Evolutionary conservation across 2,888 invertebrate species (phyloP).

Genomic region (Coremacera marginata): DNA sequence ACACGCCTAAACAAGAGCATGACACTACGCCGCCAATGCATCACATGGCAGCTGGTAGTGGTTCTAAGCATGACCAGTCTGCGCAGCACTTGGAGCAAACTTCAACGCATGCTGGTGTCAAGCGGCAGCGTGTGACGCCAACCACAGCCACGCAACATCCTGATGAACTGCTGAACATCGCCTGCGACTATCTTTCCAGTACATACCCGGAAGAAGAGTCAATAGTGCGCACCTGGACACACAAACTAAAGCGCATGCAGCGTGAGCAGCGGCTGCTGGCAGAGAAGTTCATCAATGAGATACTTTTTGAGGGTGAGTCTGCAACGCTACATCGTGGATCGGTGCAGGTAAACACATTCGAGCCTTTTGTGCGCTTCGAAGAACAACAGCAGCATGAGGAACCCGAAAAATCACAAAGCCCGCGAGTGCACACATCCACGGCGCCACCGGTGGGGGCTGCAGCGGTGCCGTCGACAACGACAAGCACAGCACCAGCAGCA

Average conservation of each 20-base stretch:
- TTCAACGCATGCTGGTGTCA: constrained; percentile 1
- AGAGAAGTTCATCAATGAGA: constrained; percentile 66
- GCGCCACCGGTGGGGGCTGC: constrained; percentile 31
- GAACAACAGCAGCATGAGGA: constrained; percentile 53
- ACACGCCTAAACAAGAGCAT: constrained; percentile 52
- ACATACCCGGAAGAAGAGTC: constrained; percentile 65
- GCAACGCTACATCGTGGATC: constrained; percentile 65
- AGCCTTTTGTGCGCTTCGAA: constrained; percentile 62
- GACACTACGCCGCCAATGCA: constrained; percentile 49
- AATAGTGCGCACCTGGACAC: constrained; percentile 64
- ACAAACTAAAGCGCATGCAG: constrained; percentile 61
- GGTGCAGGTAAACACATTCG: constrained; percentile 63
- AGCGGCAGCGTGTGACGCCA: constrained; percentile 33
- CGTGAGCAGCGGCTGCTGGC: constrained; percentile 64
- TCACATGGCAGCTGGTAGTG: neutral
- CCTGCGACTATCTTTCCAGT: constrained; percentile 61
- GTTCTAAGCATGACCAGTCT: constrained; percentile 2
- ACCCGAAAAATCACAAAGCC: constrained; percentile 62
- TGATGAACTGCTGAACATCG: constrained; percentile 61
- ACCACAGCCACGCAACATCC: constrained; percentile 42
- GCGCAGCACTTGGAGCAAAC: neutral
- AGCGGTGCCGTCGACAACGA: constrained; percentile 38
- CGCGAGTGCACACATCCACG: constrained; percentile 59
- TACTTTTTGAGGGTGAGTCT: constrained; percentile 65
- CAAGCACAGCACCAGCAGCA: neutral